Evolutionary conservation across 2,113 vertebrate species (phyloP), one percentile per base, ranked within the genome.

Genomic region (Gadus macrocephalus): DNA sequence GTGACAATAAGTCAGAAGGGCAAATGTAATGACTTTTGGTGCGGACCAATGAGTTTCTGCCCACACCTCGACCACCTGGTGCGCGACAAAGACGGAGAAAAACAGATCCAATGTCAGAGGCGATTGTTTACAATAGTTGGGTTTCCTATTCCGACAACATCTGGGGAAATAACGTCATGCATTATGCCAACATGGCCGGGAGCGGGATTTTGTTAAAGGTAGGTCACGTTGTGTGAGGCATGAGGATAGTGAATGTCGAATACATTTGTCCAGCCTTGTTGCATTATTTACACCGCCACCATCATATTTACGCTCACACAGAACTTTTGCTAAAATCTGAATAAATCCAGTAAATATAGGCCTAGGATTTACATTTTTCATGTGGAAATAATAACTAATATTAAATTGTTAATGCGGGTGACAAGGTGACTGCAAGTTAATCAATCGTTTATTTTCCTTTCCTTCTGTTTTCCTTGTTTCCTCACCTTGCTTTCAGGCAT

Each of bases 101-200:
- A 74, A n/a, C 38, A 55, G 25, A 25, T 74, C 68, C 62, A 66
- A 71, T 55, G 72, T 71, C 67, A 75, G 70, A 82, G 66, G 69
- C 66, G 73, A 78, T 66, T 75, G 78, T 79, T 75, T 76, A 81
- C 76, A 74, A 63, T 22, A 11, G 69, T 25, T 68, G 71, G 17
- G 15, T 31, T 77, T 69, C 42, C 31, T 19, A n/a, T 38, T 78
- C 61, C 61, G 53, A 60, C 76, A 62, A 31, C 2, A 25, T 74
- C 81, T 72, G 76, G 83, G 84, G 79, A 83, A 88, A 88, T 84
- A 75, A 67, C 68, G 53, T 27, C 59, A 71, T 66, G 75, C 71
- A 83, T 80, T 65, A 67, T 69, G 72, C 64, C 6, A 62, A n/a
- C 66, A 28, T 15, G 28, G 62, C 68, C 64, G 72, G 55, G 67